These are phyloP conservation scores for Dendroctonus valens DNA, from an alignment of 1,140 invertebrate species.

Conservation along the genomic window DNA sequence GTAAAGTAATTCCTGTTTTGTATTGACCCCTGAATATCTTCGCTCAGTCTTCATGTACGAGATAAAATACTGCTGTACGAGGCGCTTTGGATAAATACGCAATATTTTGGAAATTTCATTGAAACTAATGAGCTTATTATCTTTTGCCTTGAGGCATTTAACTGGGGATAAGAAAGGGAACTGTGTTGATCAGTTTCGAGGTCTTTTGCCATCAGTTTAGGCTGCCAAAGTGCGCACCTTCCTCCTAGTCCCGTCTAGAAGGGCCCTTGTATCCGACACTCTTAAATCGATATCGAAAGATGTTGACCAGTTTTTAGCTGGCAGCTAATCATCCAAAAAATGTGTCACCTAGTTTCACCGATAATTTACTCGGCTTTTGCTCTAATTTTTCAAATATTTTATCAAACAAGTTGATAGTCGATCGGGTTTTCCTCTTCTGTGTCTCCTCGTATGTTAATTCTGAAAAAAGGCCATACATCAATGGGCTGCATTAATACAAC, in stretches of 20 bases:
- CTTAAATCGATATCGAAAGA: constrained; percentile 10
- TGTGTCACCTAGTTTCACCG: constrained; percentile 12
- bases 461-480: no score
- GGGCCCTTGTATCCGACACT: constrained; percentile 2
- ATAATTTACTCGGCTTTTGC: not conserved
- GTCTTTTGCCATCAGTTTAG: no score
- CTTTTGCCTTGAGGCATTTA: not conserved
- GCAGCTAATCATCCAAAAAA: constrained; percentile 2
- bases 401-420: no score
- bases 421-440: no score
- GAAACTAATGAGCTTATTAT: no score
- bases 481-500: no score
- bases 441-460: no score
- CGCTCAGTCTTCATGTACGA: constrained; percentile 7
- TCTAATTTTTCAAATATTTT: constrained; percentile 1
- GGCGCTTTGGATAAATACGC: not conserved
- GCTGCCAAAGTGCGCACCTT: no score
- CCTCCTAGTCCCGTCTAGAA: not conserved
- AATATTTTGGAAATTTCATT: no score
- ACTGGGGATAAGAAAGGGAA: no score
- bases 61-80: constrained; percentile 16
- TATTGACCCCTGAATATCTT: constrained; percentile 43
- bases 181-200: no score
- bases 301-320: constrained; percentile 9
- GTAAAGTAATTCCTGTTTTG: constrained; percentile 44